These are phyloP conservation scores for Zele albiditarsus DNA, from an alignment of 2,888 invertebrate species.

Conservation along the genomic window DNA sequence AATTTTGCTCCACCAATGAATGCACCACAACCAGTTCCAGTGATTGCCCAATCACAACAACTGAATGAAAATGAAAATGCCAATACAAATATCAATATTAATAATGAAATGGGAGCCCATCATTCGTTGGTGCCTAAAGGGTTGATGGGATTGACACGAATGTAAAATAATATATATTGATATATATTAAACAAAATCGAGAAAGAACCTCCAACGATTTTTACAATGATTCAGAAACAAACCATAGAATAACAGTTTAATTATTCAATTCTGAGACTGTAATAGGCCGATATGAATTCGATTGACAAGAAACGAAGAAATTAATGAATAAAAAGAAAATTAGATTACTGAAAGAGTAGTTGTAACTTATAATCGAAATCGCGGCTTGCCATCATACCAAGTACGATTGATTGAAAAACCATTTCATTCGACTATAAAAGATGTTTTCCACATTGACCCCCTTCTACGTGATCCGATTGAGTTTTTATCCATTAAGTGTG, in stretches of 20 bases:
- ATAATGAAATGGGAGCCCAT: constrained; percentile 43
- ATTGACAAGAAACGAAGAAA: background rate
- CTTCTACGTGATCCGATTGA: background rate
- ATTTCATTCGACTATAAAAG: background rate
- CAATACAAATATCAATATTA: constrained; percentile 49
- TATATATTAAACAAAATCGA: background rate
- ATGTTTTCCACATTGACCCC: background rate
- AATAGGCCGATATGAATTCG: background rate
- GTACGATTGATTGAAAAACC: background rate
- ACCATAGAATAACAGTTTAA: background rate
- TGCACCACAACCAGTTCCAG: background rate
- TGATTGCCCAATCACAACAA: constrained; percentile 22
- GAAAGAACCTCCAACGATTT: background rate
- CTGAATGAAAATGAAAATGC: constrained; percentile 44
- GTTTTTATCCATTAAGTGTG: background rate
- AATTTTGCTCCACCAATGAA: constrained; percentile 4
- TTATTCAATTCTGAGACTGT: background rate
- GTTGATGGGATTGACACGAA: constrained; percentile 16
- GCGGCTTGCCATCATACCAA: background rate
- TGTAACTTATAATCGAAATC: background rate
- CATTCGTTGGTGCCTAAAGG: constrained; percentile 21
- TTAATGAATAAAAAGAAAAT: background rate
- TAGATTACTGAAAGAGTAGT: background rate
- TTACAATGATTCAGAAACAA: background rate
- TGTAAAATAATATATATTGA: constrained; percentile 14